A percentile compares a stretch with the other conserved stretches of the same genome.
These are phyloP conservation scores for Agrypnia vestita DNA, from an alignment of 1,140 invertebrate species.

Conservation along the genomic window DNA sequence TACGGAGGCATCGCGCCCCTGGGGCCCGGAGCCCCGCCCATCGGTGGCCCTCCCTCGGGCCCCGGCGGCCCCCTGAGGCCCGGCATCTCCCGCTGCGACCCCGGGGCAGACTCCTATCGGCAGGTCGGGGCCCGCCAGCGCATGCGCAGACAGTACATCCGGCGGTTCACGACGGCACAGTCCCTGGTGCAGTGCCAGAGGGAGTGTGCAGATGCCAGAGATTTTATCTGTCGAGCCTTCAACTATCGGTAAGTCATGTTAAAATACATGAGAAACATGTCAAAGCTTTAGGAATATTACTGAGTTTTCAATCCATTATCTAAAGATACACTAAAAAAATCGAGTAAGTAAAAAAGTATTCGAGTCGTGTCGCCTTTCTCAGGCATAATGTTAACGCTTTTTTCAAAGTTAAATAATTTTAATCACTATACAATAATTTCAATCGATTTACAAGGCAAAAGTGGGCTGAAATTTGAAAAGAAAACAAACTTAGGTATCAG, in stretches of 20 bases:
- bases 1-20: constrained; percentile 11
- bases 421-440: too few species aligned
- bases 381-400: too few species aligned
- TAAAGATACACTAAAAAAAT: too few species aligned
- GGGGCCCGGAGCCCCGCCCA: constrained; percentile 61
- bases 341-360: too few species aligned
- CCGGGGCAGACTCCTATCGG: constrained; percentile 83
- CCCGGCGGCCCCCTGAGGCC: constrained; percentile 61
- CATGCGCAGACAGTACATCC: constrained; percentile 85
- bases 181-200: constrained; percentile 85
- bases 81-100: constrained; percentile 76
- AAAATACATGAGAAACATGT: too few species aligned
- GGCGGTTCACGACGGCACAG: constrained; percentile 81
- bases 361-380: too few species aligned
- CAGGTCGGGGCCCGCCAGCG: constrained; percentile 84
- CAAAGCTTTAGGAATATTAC: neutral
- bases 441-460: too few species aligned
- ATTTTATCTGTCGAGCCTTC: constrained; percentile 91
- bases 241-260: constrained; percentile 80
- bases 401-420: too few species aligned
- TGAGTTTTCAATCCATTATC: too few species aligned
- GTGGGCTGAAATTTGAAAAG: too few species aligned
- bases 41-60: constrained; percentile 62
- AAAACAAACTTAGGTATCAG: too few species aligned
- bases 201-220: constrained; percentile 86